A percentile compares a stretch with the other conserved stretches of the same genome.
These are phyloP conservation scores for Amblyjoppa proteus DNA, from an alignment of 2,888 invertebrate genomes.

Conservation along the genomic window DNA sequence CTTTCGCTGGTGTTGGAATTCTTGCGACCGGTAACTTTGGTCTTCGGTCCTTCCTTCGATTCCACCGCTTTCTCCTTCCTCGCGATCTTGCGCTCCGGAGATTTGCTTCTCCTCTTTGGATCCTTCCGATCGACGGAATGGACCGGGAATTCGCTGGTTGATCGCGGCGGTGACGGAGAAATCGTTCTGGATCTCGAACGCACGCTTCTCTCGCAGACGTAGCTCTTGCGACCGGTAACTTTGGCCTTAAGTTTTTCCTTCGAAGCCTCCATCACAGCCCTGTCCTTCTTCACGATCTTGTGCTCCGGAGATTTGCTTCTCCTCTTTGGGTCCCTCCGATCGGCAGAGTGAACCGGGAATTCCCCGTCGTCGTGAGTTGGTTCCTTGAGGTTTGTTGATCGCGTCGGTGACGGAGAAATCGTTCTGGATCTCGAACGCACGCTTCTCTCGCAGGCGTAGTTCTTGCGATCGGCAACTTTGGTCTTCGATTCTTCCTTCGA, in stretches of 20 bases:
- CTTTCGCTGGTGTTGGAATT: conserved; percentile 8
- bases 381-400: background rate
- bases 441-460: background rate
- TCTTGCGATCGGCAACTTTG: background rate
- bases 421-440: conserved; percentile 50
- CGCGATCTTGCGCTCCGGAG: conserved; percentile 69
- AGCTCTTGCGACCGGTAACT: conserved; percentile 1
- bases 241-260: conserved; percentile 64
- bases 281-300: conserved; percentile 73
- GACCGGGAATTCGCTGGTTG: conserved; percentile 46
- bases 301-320: conserved; percentile 54
- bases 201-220: background rate
- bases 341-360: conserved; percentile 50
- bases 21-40: background rate
- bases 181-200: conserved; percentile 51
- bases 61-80: conserved; percentile 71
- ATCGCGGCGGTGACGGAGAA: conserved; percentile 38
- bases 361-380: background rate
- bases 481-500: conserved; percentile 66
- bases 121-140: conserved; percentile 43
- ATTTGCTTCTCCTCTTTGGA: conserved; percentile 25
- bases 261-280: conserved; percentile 62
- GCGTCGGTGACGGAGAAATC: conserved; percentile 37
- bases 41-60: conserved; percentile 66
- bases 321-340: conserved; percentile 22